Base-by-base conservation (phyloP, 1,140 invertebrate genomes). In the Aethina tumida region DNA sequence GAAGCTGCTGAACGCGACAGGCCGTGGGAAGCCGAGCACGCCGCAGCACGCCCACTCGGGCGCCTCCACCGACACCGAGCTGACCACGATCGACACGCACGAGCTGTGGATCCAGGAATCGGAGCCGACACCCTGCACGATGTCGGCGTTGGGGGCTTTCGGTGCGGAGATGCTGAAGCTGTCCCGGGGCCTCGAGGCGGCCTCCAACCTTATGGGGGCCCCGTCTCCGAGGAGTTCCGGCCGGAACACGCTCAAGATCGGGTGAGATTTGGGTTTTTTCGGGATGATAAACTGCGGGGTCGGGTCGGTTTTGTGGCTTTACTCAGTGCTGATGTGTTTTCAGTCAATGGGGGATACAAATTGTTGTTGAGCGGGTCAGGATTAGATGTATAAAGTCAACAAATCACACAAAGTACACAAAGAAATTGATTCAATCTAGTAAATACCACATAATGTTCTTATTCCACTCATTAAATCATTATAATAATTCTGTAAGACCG, bases 151-250 rank as follows among this genome's bases (percentile, higher is more conserved):
- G 44, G 81, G 84, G 58, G 79, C 82, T 51, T 85, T 87, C 47
- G 82, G 82, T 12, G 79, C 79, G 2, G 82, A 87, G 65, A 84
- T 87, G 81, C 67, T 86, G 32, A 79, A 81, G 46, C 65, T 86
- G 1, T 84, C 81, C 1, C 68, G 80, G 28, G 81, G 82, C 24
- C 65, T 86, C 32, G 81, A 84, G 62, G 74, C 65, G 7, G 67
- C 64, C 19, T 66, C 69, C 48, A 32, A 40, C 7, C 12, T 30
- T 15, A 35, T 32, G 33, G 45, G 20, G 29, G 28, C 30, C 17
- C 30, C 36, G 4, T 38, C 36, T 2, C 40, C 35, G 14, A 29
- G 20, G 7, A 35, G 10, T 25, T 10, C 17, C 17, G 24, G 22
- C 18, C 35, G 29, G 25, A 42, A 18, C 15, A 43, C 19, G 10